A percentile compares a stretch with the other conserved stretches of the same genome.
Evolutionary conservation across 2,113 vertebrate genomes (phyloP).

Genomic region (Tachysurus vachellii): DNA sequence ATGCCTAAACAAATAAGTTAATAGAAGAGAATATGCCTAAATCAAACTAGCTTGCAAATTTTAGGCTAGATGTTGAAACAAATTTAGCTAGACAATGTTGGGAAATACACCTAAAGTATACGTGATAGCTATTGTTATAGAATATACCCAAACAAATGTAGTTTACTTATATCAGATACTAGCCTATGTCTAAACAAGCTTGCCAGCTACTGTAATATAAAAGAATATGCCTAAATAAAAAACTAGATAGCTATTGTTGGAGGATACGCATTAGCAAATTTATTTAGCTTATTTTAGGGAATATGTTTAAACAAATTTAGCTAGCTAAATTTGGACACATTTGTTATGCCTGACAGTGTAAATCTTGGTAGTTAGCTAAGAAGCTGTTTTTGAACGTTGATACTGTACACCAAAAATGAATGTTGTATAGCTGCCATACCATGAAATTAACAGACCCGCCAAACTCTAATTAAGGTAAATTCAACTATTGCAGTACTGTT

Average conservation of each 20-base stretch:
- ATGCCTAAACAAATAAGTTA: no score
- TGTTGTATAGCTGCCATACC: neutral
- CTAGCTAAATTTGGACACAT: neutral
- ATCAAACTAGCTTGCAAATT: no score
- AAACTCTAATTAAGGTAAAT: neutral
- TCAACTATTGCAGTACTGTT: neutral
- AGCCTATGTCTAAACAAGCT: no score
- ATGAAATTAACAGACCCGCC: neutral
- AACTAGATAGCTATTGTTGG: neutral
- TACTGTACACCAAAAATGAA: neutral
- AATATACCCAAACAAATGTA: no score
- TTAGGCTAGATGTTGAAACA: no score
- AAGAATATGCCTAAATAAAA: neutral
- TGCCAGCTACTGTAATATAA: neutral
- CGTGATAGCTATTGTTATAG: no score
- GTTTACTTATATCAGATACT: no score
- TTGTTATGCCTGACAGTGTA: neutral
- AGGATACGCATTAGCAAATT: neutral
- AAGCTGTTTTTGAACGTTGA: neutral
- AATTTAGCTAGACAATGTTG: no score
- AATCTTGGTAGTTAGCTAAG: no score
- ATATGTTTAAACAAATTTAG: neutral
- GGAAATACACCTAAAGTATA: no score
- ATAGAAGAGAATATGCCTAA: no score
- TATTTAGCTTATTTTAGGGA: neutral